Evolutionary conservation across 2,113 vertebrate species (phyloP).

Genomic region (Argyrosomus japonicus): DNA sequence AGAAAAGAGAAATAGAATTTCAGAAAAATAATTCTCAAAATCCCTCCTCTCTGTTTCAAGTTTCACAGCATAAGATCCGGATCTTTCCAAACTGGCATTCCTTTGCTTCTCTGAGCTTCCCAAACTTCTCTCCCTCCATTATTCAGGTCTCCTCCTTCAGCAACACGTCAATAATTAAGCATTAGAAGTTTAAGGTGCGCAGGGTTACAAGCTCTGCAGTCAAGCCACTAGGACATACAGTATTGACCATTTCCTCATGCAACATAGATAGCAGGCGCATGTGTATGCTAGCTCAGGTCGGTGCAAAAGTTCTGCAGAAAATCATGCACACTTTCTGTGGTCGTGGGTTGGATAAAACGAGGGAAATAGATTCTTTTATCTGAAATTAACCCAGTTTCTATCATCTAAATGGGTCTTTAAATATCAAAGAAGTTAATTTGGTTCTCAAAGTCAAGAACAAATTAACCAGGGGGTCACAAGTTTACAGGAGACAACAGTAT

Average conservation of each 20-base stretch:
- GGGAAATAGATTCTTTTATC: constrained; percentile 27
- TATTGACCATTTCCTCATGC: constrained; percentile 73
- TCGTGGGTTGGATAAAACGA: not conserved
- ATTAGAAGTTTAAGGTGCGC: constrained; percentile 58
- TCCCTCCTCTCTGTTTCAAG: constrained; percentile 36
- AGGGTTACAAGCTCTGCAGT: constrained; percentile 44
- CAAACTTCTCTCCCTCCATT: constrained; percentile 68
- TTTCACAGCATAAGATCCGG: constrained; percentile 42
- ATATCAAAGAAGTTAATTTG: constrained; percentile 47
- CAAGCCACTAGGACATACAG: constrained; percentile 41
- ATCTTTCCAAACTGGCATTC: constrained; percentile 56
- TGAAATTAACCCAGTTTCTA: constrained; percentile 43
- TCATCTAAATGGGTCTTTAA: constrained; percentile 7
- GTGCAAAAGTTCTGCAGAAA: constrained; percentile 22
- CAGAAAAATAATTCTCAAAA: constrained; percentile 43
- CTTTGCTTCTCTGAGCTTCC: constrained; percentile 68
- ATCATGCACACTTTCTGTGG: constrained; percentile 26
- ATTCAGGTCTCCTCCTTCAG: constrained; percentile 74
- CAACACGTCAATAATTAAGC: constrained; percentile 80
- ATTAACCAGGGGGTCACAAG: constrained; percentile 36
- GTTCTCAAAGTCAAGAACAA: constrained; percentile 31
- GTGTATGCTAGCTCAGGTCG: constrained; percentile 23
- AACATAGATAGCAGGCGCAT: constrained; percentile 63
- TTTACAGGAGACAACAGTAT: constrained; percentile 5
- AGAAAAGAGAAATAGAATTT: constrained; percentile 49